Evolutionary conservation across 2,797 vertebrate species (phyloP), one percentile per base, ranked within the genome.

Genomic region (Anguilla marmorata): DNA sequence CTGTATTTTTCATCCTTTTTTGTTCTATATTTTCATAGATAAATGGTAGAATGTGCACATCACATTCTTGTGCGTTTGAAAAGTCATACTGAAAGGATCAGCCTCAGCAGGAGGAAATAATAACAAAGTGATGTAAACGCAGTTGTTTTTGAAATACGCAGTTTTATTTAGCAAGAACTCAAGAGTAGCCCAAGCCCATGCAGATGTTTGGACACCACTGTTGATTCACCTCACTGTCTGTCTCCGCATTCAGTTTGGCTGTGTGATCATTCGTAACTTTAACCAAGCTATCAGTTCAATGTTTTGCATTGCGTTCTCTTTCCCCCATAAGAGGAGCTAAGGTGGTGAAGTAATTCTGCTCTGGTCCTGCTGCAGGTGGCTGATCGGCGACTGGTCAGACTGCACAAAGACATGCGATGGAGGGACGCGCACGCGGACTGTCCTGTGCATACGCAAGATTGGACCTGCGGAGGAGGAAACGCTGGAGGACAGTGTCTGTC

Each of bases 371-470:
- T 88, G 3, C 93, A 99, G 99, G 90, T 99, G 99, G 98, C 98
- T 99, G 92, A 99, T 99, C 12, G 98, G 98, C 1, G 98, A 98
- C 93, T 99, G 99, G 99, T 96, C 97, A 0, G 98, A 98, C 90
- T 99, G 99, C 90, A 98, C 96, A 86, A 98, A 98, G 95, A 98
- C 98, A 0, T 99, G 99, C 88, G 98, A 99, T 1, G 98, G 99
- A 24, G 98, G 99, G 24, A 95, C 91, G 63, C 96, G 98, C 85
- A 96, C 96, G 0, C 95, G 99, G 87, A 98, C 97, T 0, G 98
- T 99, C 87, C 95, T 99, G 84, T 99, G 99, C 87, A 97, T 99
- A 94, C 96, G 98, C 88, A 97, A 96, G 95, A 97, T 98, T 0
- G 96, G 97, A 16, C 97, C 97, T 0, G 96, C 98, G 0, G 97